Conservation (phyloP, 2,888 invertebrate genomes). For the Oligia latruncula region DNA sequence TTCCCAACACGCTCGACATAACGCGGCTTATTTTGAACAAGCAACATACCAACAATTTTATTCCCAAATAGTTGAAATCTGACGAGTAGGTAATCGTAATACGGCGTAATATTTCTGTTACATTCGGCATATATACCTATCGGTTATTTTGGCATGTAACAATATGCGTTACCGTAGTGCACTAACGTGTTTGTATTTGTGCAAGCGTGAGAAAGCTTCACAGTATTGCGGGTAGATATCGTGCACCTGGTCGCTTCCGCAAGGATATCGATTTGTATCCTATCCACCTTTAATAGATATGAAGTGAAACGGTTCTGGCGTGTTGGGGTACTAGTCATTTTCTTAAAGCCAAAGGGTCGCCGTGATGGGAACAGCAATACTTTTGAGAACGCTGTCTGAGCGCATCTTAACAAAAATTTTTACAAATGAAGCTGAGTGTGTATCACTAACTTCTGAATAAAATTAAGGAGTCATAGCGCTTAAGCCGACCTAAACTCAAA, state of each 20-base stretch:
- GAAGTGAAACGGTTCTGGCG: conserved; percentile 63
- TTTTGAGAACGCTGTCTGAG: background rate
- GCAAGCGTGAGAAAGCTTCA: conserved; percentile 72
- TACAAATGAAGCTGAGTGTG: background rate
- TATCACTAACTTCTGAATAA: conserved; percentile 3
- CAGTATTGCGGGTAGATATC: conserved; percentile 50
- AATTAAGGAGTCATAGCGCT: background rate
- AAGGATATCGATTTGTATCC: conserved; percentile 70
- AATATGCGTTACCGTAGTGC: conserved; percentile 31
- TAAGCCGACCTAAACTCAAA: conserved; percentile 22
- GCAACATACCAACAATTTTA: conserved; percentile 32
- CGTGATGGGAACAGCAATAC: background rate
- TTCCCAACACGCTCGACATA: conserved; percentile 11
- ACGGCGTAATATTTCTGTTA: conserved; percentile 18
- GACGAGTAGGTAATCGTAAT: conserved; percentile 20
- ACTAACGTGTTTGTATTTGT: conserved; percentile 60
- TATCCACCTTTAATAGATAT: conserved; percentile 68
- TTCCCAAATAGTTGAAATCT: conserved; percentile 27
- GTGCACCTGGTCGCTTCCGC: conserved; percentile 70
- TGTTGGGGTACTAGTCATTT: conserved; percentile 1
- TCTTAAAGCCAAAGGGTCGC: background rate
- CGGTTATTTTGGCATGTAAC: conserved; percentile 34
- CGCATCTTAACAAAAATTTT: background rate
- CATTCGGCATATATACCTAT: conserved; percentile 37
- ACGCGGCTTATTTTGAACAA: conserved; percentile 20